These are phyloP conservation scores for Anguilla megastoma DNA, from an alignment of 2,797 vertebrate species.

Conservation along the genomic window DNA sequence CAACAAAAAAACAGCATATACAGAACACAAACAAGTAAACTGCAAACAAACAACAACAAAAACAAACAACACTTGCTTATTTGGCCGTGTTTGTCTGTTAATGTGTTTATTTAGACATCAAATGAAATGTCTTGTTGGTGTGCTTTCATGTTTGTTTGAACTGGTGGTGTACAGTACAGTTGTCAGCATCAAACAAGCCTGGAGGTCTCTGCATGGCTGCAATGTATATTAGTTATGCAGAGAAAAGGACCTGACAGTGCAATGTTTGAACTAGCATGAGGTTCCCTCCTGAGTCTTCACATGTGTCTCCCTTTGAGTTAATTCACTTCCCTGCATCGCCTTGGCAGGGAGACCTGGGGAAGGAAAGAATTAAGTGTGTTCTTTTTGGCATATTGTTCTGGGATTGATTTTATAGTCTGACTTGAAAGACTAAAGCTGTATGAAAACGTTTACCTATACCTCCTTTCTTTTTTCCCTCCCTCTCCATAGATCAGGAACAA, in stretches of 20 bases:
- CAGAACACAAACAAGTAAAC: constrained; percentile 2
- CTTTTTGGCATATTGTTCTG: not conserved
- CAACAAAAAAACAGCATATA: not conserved
- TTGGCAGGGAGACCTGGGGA: not conserved
- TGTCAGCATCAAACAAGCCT: constrained; percentile 10
- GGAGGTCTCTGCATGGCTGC: not conserved
- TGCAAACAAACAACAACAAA: not conserved
- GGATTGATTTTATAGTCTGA: constrained; percentile 6
- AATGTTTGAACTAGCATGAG: not conserved
- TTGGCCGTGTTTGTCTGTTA: not conserved
- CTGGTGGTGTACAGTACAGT: not conserved
- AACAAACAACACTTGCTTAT: not conserved
- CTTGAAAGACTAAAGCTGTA: not conserved
- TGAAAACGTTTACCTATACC: not conserved
- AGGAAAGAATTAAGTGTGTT: not conserved
- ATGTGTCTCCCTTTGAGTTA: constrained; percentile 2
- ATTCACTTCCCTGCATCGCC: constrained; percentile 4
- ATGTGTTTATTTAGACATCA: not conserved
- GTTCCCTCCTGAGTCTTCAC: not conserved
- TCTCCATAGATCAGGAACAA: not conserved
- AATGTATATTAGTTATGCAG: not conserved
- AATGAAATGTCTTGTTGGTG: not conserved
- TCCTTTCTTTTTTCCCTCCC: not conserved
- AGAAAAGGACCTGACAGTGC: not conserved
- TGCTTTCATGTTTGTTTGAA: not conserved